A percentile compares a stretch with the other conserved stretches of the same genome.
These are phyloP conservation scores for Lucilia cuprina DNA, from an alignment of 1,140 invertebrate species.

Conservation along the genomic window DNA sequence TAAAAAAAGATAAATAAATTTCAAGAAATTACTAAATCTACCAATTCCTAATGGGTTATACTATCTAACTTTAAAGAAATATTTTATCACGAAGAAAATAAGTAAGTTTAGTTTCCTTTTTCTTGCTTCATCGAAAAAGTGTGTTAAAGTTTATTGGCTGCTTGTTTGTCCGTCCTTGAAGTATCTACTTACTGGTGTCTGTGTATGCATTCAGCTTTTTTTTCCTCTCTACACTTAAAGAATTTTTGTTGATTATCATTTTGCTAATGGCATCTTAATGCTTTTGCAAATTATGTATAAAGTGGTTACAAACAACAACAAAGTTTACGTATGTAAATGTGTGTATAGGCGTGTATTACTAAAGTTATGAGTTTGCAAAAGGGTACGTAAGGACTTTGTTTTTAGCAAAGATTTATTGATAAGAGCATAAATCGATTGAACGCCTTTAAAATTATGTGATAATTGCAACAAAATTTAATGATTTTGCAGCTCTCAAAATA, in stretches of 20 bases:
- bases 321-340: not conserved
- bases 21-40: too few relatives aligned
- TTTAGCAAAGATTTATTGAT: too few relatives aligned
- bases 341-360: not conserved
- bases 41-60: too few relatives aligned
- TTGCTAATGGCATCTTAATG: conserved; percentile 31
- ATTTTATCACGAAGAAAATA: not conserved
- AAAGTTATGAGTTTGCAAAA: not conserved
- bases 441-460: not conserved
- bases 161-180: not conserved
- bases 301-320: not conserved
- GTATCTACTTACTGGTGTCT: not conserved
- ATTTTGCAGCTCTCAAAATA: too few relatives aligned
- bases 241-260: conserved; percentile 25
- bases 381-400: too few relatives aligned
- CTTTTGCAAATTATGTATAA: not conserved
- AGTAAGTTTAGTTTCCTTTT: not conserved
- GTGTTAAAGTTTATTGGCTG: not conserved
- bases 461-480: too few relatives aligned
- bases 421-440: not conserved
- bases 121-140: not conserved
- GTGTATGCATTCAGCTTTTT: not conserved
- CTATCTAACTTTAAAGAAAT: not conserved
- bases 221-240: conserved; percentile 15
- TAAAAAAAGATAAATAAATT: too few relatives aligned